A percentile compares a stretch with the other conserved stretches of the same genome.
These are phyloP conservation scores for Rhyzopertha dominica DNA, from an alignment of 1,140 invertebrate species.

Conservation along the genomic window DNA sequence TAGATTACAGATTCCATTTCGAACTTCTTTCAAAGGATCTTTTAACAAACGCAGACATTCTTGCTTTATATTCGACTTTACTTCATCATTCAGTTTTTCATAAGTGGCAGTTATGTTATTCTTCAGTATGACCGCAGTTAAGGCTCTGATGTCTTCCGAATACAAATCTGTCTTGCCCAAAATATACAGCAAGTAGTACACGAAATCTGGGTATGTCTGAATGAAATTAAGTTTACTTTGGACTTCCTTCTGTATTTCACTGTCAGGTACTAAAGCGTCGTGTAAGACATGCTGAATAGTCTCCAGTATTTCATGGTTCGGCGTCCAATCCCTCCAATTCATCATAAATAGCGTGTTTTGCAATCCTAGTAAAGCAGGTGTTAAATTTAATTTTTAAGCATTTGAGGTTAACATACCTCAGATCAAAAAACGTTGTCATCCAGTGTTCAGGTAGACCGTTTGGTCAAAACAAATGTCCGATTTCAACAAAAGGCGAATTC, in stretches of 20 bases:
- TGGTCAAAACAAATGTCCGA: no score
- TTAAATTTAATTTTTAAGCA: no score
- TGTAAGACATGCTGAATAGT: slow-evolving; percentile 37
- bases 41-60: slow-evolving; percentile 36
- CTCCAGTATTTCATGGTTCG: slow-evolving; percentile 34
- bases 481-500: no score
- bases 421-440: no score
- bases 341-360: no score
- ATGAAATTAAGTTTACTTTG: slow-evolving; percentile 37
- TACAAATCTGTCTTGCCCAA: slow-evolving; percentile 29
- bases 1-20: slow-evolving; percentile 36
- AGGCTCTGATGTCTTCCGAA: slow-evolving; percentile 36
- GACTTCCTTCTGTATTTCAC: slow-evolving; percentile 37
- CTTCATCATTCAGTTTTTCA: slow-evolving; percentile 25
- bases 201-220: slow-evolving; percentile 38
- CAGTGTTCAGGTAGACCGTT: no score
- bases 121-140: slow-evolving; percentile 40
- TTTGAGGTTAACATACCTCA: no score
- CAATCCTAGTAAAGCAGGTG: no score
- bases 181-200: slow-evolving; percentile 39
- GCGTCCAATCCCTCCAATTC: slow-evolving; percentile 38
- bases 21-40: slow-evolving; percentile 38
- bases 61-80: slow-evolving; percentile 29
- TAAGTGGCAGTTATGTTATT: slow-evolving; percentile 37
- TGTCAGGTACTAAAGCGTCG: slow-evolving; percentile 40